Conservation (phyloP, 2,888 invertebrate genomes). For the Cataglyphis rosenhaueri region DNA sequence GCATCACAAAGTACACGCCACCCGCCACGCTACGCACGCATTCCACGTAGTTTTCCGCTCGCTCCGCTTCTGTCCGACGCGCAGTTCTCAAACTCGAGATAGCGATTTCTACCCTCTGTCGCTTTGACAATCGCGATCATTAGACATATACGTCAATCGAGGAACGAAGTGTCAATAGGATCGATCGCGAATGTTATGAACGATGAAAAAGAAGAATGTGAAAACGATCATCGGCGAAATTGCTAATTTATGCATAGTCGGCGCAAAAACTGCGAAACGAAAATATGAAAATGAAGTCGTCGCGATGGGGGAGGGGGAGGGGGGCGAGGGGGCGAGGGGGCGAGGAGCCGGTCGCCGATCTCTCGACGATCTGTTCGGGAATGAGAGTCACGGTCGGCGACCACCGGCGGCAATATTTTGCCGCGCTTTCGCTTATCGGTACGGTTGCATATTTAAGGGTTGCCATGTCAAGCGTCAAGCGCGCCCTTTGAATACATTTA, state of each 20-base stretch:
- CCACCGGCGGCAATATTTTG: slow-evolving; percentile 79
- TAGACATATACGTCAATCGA: background rate
- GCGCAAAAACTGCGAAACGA: background rate
- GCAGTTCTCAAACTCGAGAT: slow-evolving; percentile 60
- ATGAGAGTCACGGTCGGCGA: slow-evolving; percentile 78
- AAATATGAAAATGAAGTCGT: slow-evolving; percentile 45
- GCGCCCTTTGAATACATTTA: slow-evolving; percentile 85
- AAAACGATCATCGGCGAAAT: background rate
- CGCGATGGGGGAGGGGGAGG: background rate
- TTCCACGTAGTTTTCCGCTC: slow-evolving; percentile 80
- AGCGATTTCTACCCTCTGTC: slow-evolving; percentile 12
- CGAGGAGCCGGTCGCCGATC: slow-evolving; percentile 11
- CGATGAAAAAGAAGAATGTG: background rate
- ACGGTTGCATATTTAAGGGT: slow-evolving; percentile 84
- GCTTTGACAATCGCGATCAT: background rate
- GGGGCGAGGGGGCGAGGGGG: background rate
- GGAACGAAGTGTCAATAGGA: background rate
- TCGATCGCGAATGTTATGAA: background rate
- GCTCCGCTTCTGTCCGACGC: slow-evolving; percentile 19
- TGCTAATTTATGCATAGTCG: background rate
- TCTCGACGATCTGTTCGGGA: slow-evolving; percentile 53
- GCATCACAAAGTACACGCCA: slow-evolving; percentile 85
- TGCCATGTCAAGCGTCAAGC: slow-evolving; percentile 83
- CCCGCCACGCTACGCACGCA: slow-evolving; percentile 82
- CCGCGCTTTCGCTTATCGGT: slow-evolving; percentile 81